phyloP scores from a whole-genome alignment of 2,113 vertebrate species.

The Etia nguti region DNA sequence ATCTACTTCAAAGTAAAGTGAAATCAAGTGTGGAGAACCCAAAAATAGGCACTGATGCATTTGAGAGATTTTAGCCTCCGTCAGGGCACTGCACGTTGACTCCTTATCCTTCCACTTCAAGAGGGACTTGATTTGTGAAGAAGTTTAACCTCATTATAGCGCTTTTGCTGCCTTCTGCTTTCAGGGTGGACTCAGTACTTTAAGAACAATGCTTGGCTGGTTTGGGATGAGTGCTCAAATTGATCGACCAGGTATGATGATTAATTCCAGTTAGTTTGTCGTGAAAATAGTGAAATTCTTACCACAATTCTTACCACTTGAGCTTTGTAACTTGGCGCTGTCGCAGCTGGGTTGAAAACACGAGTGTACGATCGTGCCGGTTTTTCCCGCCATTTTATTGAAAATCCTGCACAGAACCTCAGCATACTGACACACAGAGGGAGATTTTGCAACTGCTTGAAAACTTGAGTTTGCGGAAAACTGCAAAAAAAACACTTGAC shows the following conservation, averaged over 20 bases:
- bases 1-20: constrained; percentile 23
- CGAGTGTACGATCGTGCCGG: not conserved
- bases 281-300: not conserved
- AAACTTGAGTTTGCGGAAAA: no score
- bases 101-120: constrained; percentile 14
- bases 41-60: constrained; percentile 18
- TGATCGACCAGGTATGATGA: not conserved
- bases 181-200: not conserved
- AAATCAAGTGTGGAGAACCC: constrained; percentile 36
- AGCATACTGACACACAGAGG: no score
- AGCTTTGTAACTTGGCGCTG: not conserved
- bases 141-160: constrained; percentile 4
- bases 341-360: not conserved
- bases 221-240: not conserved
- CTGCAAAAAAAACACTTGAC: no score
- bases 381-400: no score
- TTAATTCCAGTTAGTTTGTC: not conserved
- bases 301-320: not conserved
- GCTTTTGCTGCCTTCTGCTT: not conserved
- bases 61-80: constrained; percentile 3
- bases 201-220: not conserved
- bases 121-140: not conserved
- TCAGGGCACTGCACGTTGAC: not conserved
- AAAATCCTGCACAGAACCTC: no score
- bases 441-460: no score